Percentiles rank a stretch among this genome's conserved stretches.
Evolutionary conservation across 1,140 invertebrate species (phyloP).

Genomic region (Lasioglossum albipes): DNA sequence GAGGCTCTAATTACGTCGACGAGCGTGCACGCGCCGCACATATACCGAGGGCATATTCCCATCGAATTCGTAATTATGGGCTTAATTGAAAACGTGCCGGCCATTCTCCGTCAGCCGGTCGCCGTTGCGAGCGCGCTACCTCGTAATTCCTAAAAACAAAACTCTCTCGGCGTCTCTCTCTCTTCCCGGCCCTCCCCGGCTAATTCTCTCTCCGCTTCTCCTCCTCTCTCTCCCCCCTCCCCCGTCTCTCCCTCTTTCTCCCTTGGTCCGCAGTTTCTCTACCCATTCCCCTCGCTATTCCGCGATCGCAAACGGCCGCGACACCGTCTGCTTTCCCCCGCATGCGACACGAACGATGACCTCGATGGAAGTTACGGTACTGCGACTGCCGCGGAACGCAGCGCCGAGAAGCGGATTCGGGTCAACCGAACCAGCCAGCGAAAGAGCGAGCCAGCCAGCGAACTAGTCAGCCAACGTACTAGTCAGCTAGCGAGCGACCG

Average conservation of each 20-base stretch:
- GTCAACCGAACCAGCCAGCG: conserved; percentile 5
- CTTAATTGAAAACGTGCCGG: conserved; percentile 71
- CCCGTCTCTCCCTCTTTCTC: neutral
- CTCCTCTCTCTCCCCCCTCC: neutral
- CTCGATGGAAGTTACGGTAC: conserved; percentile 37
- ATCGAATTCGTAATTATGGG: conserved; percentile 73
- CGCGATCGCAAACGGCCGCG: conserved; percentile 21
- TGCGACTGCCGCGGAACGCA: conserved; percentile 8
- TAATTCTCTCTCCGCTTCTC: neutral
- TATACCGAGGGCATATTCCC: conserved; percentile 56
- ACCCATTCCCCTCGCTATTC: conserved; percentile 16
- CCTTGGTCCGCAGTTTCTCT: neutral
- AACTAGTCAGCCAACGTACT: too few species aligned
- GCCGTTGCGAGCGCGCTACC: conserved; percentile 19
- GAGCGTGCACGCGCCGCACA: conserved; percentile 55
- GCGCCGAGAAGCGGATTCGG: conserved; percentile 17
- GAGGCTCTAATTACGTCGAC: conserved; percentile 69
- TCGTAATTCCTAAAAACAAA: conserved; percentile 45
- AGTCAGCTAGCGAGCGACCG: too few species aligned
- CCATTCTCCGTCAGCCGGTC: conserved; percentile 53
- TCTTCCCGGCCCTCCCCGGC: neutral
- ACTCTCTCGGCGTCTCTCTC: conserved; percentile 25
- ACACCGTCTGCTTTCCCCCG: neutral
- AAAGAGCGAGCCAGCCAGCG: too few species aligned
- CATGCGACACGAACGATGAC: conserved; percentile 31